These are phyloP conservation scores for Orycteropus afer DNA, from an alignment of 2,113 vertebrate genomes.

Conservation along the genomic window DNA sequence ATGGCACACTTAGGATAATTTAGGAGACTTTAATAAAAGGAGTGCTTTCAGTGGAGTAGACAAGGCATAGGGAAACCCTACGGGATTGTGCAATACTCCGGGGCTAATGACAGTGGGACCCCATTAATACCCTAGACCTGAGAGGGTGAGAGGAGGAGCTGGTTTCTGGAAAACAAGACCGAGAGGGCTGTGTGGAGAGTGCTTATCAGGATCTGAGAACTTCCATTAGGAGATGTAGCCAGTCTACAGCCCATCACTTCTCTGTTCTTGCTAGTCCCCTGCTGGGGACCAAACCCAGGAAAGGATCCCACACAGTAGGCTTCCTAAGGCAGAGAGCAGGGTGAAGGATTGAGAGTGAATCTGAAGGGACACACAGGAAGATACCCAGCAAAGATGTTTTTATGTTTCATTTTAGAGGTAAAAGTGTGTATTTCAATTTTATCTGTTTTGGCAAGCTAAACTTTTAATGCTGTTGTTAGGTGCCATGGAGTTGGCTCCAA, in stretches of 20 bases:
- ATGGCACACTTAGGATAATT: background rate
- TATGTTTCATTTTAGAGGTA: conserved; percentile 23
- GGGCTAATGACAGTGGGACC: background rate
- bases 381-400: background rate
- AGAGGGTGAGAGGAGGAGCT: background rate
- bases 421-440: conserved; percentile 19
- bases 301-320: background rate
- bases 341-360: background rate
- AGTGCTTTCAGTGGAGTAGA: background rate
- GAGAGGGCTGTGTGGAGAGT: background rate
- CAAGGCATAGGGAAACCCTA: background rate
- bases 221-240: background rate
- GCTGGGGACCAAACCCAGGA: background rate
- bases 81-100: background rate
- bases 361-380: background rate
- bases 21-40: background rate
- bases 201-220: background rate
- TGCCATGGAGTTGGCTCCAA: too few relatives aligned
- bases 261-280: background rate
- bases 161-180: background rate
- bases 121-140: background rate
- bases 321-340: background rate
- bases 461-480: too few relatives aligned
- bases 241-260: too few relatives aligned
- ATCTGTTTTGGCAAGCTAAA: conserved; percentile 43